A percentile compares a stretch with the other conserved stretches of the same genome.
phyloP scores from a whole-genome alignment of 1,140 invertebrate species.

The Aphaenogaster ashmeadi region DNA sequence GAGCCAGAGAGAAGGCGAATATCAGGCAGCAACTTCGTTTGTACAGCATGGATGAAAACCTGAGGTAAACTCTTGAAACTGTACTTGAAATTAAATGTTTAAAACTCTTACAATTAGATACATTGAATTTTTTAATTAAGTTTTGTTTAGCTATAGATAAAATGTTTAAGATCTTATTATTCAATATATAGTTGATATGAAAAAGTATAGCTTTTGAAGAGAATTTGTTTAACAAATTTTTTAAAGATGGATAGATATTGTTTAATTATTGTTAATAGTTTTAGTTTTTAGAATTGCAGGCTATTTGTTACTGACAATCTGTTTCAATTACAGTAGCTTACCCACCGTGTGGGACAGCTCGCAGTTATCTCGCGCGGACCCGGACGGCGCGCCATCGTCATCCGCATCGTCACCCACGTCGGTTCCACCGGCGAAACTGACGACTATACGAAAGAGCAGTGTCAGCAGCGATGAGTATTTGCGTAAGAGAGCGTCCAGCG shows the following conservation, averaged over 20 bases:
- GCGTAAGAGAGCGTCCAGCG: conserved; percentile 80
- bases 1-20: conserved; percentile 91
- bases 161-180: neutral
- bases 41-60: conserved; percentile 87
- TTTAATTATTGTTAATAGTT: conserved; percentile 1
- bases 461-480: conserved; percentile 76
- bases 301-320: neutral
- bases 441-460: conserved; percentile 71
- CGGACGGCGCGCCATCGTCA: conserved; percentile 90
- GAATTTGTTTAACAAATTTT: neutral
- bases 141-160: neutral
- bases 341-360: conserved; percentile 78
- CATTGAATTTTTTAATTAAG: neutral
- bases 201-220: neutral
- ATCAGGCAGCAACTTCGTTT: conserved; percentile 92
- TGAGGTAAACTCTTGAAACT: conserved; percentile 76
- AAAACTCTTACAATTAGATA: neutral
- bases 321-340: conserved; percentile 77
- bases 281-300: neutral
- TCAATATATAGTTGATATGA: neutral
- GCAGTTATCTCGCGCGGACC: conserved; percentile 87
- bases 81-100: neutral
- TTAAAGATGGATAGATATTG: neutral
- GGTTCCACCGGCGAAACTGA: conserved; percentile 72
- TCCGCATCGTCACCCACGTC: conserved; percentile 83